Base-by-base conservation (phyloP, 53 echinoderm and acorn worm genomes). In the Holothuria scabra region DNA sequence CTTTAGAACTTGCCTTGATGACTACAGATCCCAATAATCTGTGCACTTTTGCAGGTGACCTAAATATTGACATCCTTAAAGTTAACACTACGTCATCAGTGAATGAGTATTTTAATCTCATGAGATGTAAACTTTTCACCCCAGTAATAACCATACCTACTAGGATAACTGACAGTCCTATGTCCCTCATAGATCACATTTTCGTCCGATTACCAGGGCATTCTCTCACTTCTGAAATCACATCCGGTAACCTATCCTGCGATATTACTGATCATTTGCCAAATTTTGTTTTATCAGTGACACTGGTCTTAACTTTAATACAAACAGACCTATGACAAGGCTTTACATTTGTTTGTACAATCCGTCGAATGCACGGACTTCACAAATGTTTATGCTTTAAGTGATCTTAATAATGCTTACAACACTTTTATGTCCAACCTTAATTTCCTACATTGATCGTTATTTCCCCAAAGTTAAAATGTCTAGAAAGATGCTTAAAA, bases 311-410 rank as follows among this genome's bases (percentile, higher is more conserved):
- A 72, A 35, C 25, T 46, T 5, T 8, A 72, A 72, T 1, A 72
- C 24, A 44, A 72, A 19, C 24, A 46, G n/a, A 32, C 66, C 31
- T 24, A 66, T 66, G 66, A 26, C 28, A 24, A 24, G 31, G 66
- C 22, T 66, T 26, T 66, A 31, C 67, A 67, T 12, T 48, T 13
- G 67, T 67, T 74, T 28, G 14, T 46, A 24, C 74, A 74, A 23
- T 74, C 74, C 8, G 48, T 74, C 23, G 74, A 74, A 23, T n/a
- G 74, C 46, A 28, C 74, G 7, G 52, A 74, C 48, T 74, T 74
- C 16, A n/a, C 46, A 46, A 2, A n/a, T 52, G 21, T 74, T 74
- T 74, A 48, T 52, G 55, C 46, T 74, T 46, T 18, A 46, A 14
- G 6, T 35, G 44, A 41, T 74, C 21, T 21, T 44, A 44, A 44